Evolutionary conservation across 2,888 invertebrate species (phyloP).

Genomic region (Mesopsocus fuscifrons): DNA sequence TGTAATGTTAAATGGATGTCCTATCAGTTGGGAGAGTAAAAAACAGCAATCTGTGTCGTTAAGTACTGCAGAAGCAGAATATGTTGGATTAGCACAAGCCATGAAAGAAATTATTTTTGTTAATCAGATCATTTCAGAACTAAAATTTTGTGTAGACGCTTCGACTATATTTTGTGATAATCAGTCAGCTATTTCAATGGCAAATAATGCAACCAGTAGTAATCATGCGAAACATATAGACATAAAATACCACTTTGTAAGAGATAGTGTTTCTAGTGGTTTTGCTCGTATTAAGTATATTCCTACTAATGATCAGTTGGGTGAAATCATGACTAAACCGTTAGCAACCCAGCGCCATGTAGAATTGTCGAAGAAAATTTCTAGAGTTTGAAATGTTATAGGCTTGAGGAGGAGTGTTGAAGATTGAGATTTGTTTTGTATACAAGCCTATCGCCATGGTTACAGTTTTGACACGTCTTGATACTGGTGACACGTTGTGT

Average conservation of each 20-base stretch:
- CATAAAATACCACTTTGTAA: background rate
- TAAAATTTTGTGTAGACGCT: background rate
- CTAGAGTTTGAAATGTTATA: background rate
- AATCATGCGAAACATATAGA: background rate
- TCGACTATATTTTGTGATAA: background rate
- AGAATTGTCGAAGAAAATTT: background rate
- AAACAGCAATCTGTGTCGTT: constrained; percentile 2
- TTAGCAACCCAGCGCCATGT: background rate
- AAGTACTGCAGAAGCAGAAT: constrained; percentile 1
- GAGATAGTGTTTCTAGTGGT: background rate
- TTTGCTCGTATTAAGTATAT: background rate
- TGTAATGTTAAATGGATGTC: too few relatives aligned
- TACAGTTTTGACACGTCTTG: too few relatives aligned
- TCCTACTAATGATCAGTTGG: background rate
- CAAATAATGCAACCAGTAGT: background rate
- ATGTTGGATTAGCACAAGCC: background rate
- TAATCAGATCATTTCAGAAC: background rate
- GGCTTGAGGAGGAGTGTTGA: background rate
- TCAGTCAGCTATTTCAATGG: background rate
- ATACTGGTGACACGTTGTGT: too few relatives aligned
- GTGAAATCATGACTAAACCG: background rate
- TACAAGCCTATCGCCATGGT: too few relatives aligned
- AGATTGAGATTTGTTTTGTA: too few relatives aligned
- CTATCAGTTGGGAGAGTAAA: background rate
- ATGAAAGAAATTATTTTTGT: constrained; percentile 4